phyloP scores from a whole-genome alignment of 1,140 invertebrate genomes.

The Heliothis virescens region DNA sequence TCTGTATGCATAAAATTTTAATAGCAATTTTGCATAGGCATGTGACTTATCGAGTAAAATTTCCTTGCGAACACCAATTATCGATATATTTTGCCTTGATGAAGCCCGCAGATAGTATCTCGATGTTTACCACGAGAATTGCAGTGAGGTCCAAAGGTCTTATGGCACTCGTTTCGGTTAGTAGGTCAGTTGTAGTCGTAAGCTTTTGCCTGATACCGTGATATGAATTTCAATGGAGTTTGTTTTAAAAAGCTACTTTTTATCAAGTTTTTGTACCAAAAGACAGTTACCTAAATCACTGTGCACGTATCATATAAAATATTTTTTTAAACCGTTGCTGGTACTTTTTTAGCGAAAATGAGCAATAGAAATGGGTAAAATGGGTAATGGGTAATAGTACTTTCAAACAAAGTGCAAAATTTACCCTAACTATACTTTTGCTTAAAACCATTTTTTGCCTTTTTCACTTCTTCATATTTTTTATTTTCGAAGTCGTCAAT shows the following conservation, averaged over 20 bases:
- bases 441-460: neutral
- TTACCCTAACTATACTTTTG: too few species aligned
- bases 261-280: too few species aligned
- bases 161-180: slow-evolving; percentile 1
- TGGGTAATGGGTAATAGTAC: too few species aligned
- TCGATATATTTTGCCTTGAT: neutral
- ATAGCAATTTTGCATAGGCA: neutral
- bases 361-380: too few species aligned
- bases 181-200: neutral
- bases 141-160: slow-evolving; percentile 14
- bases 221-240: neutral
- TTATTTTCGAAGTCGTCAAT: neutral
- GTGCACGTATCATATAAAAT: too few species aligned
- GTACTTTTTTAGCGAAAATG: too few species aligned
- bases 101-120: slow-evolving; percentile 10
- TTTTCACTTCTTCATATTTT: neutral
- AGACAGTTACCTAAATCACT: too few species aligned
- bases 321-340: too few species aligned
- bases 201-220: neutral
- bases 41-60: neutral
- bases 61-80: neutral
- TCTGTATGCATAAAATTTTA: neutral
- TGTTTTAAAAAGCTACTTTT: neutral
- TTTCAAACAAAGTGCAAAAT: too few species aligned
- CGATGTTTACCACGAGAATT: slow-evolving; percentile 28